Evolutionary conservation across 1,140 invertebrate species (phyloP), one percentile per base, ranked within the genome.

Genomic region (Hermetia illucens): DNA sequence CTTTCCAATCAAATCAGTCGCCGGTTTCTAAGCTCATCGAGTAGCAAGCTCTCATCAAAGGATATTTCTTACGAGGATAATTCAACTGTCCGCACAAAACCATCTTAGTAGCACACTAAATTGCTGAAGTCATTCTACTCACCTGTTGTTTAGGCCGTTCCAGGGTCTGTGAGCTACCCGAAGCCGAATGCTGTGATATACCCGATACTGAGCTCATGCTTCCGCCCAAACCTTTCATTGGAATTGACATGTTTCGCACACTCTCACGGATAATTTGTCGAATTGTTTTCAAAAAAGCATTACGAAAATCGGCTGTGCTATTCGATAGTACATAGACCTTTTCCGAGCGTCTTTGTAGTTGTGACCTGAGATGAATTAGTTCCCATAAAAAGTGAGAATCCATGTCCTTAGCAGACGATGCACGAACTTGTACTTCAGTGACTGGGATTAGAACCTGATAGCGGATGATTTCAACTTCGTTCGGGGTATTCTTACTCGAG

Each of bases 271-370:
- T 96, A 29, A 94, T 95, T 65, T 95, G 90, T 36, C 91, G 72
- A 47, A 96, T 95, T 32, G 90, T 94, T 62, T 90, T 91, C 44
- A 97, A 71, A 70, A 96, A 95, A 45, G 89, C 88, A 61, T 93
- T 92, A 47, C 92, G 78, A 61, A 94, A 94, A 57, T 95, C 91
- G 36, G 79, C 79, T 20, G 91, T 93, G 61, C 90, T 93, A 67
- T 95, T 97, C 8, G 90, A 93, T 42, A 97, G 72, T 45, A 95
- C 88, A 59, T 96, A 97, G 42, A 95, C 81, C 67, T 95, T 95
- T 64, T 97, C 92, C 12, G 89, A 91, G 46, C 92, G 74, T 40
- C 89, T 75, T 55, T 94, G 88, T 39, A 90, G 70, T 63, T 93
- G 90, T 58, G 86, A 92, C 49, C 90, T 74, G 39, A 94, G 69